Evolutionary conservation across 2,113 vertebrate species (phyloP).

Genomic region (Ceuthmochares aereus): DNA sequence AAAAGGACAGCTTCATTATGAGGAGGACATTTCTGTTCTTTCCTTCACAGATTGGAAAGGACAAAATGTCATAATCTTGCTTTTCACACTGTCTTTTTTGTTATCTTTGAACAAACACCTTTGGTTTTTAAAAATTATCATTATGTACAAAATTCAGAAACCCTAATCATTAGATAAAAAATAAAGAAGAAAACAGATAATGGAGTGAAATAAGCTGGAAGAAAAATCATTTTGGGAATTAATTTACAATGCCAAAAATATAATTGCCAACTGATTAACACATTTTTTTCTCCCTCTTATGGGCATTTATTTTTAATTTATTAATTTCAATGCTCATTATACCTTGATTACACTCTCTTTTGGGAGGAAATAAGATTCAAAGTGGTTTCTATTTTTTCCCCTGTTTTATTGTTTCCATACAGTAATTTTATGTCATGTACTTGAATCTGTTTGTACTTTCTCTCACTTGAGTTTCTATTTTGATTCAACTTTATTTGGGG

Average conservation of each 20-base stretch:
- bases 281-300: slow-evolving; percentile 68
- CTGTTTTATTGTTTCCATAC: slow-evolving; percentile 57
- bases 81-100: neutral
- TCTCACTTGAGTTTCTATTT: slow-evolving; percentile 65
- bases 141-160: slow-evolving; percentile 56
- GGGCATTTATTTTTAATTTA: slow-evolving; percentile 79
- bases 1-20: neutral
- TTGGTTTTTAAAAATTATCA: neutral
- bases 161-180: slow-evolving; percentile 51
- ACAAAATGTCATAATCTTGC: neutral
- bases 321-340: slow-evolving; percentile 78
- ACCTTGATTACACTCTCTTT: slow-evolving; percentile 72
- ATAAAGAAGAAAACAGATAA: slow-evolving; percentile 53
- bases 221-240: slow-evolving; percentile 70
- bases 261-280: slow-evolving; percentile 74
- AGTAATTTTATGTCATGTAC: slow-evolving; percentile 53
- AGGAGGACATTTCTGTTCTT: neutral
- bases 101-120: slow-evolving; percentile 50
- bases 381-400: slow-evolving; percentile 66
- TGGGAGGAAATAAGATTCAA: slow-evolving; percentile 71
- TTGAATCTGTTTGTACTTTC: slow-evolving; percentile 57
- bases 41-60: neutral
- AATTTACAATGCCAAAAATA: slow-evolving; percentile 76
- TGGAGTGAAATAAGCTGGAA: slow-evolving; percentile 46
- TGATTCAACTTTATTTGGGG: slow-evolving; percentile 57